Base-by-base conservation (phyloP, 1,140 invertebrate species). In the Drosophila sucinea region DNA sequence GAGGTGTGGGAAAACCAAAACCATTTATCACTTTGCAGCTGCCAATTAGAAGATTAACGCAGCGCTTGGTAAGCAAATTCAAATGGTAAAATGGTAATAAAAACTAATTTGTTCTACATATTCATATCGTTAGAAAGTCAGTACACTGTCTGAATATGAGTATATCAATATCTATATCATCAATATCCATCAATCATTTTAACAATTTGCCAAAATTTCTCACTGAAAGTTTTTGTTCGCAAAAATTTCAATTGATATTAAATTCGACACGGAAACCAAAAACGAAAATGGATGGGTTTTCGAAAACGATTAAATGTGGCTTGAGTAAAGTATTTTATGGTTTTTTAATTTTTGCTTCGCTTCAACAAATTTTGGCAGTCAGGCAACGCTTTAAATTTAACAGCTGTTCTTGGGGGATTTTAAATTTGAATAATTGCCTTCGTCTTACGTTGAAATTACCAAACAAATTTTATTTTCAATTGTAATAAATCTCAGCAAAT, bases 11-110 rank as follows among this genome's bases (percentile, higher is more conserved):
- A 30, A 7, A 58, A 38, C 23, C 23, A 35, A 38, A 17, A 58
- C 32, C 32, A 58, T 35, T 58, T 56, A 56, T 32, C 56, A 58
- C 56, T 58, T 58, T 23, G 23, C 44, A 27, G 44, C 44, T 51
- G 44, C 44, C 44, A 51, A 51, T 51, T 51, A 51, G 7, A 51
- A 51, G 44, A 51, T 51, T 51, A 51, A 51, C 44, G 8, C 23
- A 51, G 27, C 8, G n/a, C 44, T 51, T 27, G 44, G 44, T 51
- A 51, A 51, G 44, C 44, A 51, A 51, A 51, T 51, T 51, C 23
- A 17, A 17, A 25, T 51, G 44, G 4, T 51, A 51, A 25, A 51
- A 51, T 27, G 25, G 25, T 27, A 27, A 51, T 51, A 51, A 27
- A 51, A 51, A 10, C 7, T 27, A 51, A 27, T 51, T 51, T 27